These are phyloP conservation scores for Eupsilia transversa DNA, from an alignment of 2,888 invertebrate genomes.

Conservation along the genomic window DNA sequence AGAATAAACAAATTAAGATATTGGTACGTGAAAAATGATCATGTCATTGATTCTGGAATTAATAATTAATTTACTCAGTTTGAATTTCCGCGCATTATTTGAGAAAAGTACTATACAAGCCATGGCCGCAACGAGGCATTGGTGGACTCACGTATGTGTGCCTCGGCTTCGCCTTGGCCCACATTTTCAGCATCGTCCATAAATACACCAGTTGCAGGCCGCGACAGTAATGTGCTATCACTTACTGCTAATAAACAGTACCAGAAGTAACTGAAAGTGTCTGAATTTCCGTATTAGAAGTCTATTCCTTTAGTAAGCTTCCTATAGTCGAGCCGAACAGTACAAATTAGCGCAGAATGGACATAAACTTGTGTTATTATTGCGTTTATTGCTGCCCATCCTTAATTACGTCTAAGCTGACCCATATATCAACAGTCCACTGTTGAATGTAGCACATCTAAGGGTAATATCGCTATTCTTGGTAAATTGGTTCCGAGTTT, in stretches of 20 bases:
- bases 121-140: no score
- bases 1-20: no score
- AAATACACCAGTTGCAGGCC: no score
- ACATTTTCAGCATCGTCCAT: no score
- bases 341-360: conserved; percentile 53
- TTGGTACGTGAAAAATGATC: no score
- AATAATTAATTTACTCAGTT: no score
- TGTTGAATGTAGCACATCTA: conserved; percentile 13
- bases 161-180: no score
- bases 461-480: conserved; percentile 16
- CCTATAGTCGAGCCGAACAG: conserved; percentile 24
- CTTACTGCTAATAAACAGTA: background rate
- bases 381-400: conserved; percentile 49
- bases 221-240: no score
- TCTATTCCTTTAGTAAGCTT: conserved; percentile 10
- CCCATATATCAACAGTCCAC: conserved; percentile 17
- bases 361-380: conserved; percentile 58
- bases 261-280: background rate
- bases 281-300: background rate
- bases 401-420: conserved; percentile 30
- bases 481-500: background rate
- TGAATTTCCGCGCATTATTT: no score
- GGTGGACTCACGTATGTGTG: no score
- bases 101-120: no score
- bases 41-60: no score